A percentile compares a stretch with the other conserved stretches of the same genome.
Evolutionary conservation across 2,797 vertebrate genomes (phyloP).

Genomic region (Siniperca undulata): DNA sequence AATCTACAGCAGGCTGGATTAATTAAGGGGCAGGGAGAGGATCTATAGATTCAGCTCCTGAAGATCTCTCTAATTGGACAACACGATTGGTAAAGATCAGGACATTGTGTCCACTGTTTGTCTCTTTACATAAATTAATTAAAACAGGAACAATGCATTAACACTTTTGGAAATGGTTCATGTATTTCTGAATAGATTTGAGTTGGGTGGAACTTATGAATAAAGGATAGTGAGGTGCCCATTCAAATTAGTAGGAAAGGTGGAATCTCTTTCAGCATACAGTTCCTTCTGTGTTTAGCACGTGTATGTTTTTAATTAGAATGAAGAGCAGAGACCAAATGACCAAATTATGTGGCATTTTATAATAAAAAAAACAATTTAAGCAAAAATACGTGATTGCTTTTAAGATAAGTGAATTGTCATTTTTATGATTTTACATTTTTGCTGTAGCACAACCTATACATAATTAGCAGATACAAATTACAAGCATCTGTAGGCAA

Average conservation of each 20-base stretch:
- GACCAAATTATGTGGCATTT: background rate
- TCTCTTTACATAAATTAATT: slow-evolving; percentile 31
- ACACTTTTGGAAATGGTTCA: background rate
- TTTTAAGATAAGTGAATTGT: background rate
- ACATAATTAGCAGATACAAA: background rate
- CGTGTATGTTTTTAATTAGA: background rate
- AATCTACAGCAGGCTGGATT: slow-evolving; percentile 57
- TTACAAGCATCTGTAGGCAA: background rate
- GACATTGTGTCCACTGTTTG: slow-evolving; percentile 17
- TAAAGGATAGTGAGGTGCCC: background rate
- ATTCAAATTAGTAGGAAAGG: background rate
- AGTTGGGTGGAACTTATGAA: background rate
- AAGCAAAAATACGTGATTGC: background rate
- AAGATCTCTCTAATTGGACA: slow-evolving; percentile 51
- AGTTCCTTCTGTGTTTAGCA: background rate
- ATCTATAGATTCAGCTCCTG: slow-evolving; percentile 41
- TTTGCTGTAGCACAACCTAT: background rate
- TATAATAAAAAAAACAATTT: background rate
- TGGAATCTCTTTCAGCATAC: background rate
- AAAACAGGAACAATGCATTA: slow-evolving; percentile 5
- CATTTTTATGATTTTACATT: background rate
- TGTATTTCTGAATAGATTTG: background rate
- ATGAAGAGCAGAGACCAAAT: background rate
- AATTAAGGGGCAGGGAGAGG: slow-evolving; percentile 54
- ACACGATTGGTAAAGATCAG: slow-evolving; percentile 25